Percentiles rank a stretch among this genome's conserved stretches.
Conservation (phyloP, 2,113 vertebrate species). For the Emydura subglobosa region DNA sequence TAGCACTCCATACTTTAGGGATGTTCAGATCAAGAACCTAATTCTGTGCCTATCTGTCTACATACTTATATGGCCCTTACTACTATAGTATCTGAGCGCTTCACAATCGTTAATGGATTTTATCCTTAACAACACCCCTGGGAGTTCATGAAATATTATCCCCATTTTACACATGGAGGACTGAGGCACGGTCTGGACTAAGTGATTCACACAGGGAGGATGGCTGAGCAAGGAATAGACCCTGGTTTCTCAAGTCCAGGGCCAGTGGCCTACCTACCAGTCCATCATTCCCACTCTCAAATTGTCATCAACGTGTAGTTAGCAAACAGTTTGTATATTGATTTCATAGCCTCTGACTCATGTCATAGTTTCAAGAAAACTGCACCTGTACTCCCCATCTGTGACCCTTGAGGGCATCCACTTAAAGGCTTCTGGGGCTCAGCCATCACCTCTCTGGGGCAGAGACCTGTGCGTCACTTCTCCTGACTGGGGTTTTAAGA, state of each 20-base stretch:
- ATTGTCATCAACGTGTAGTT: not conserved
- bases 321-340: not conserved
- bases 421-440: not conserved
- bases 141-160: not conserved
- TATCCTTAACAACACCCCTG: not conserved
- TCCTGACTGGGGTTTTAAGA: not conserved
- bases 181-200: not conserved
- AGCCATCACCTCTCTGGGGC: no score
- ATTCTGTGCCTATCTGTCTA: not conserved
- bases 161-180: not conserved
- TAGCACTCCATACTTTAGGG: not conserved
- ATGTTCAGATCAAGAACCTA: not conserved
- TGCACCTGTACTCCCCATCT: not conserved
- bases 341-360: not conserved
- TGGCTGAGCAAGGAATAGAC: accelerated
- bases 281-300: not conserved
- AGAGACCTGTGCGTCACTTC: no score
- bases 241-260: not conserved
- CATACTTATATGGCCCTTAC: not conserved
- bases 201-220: not conserved
- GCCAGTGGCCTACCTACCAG: not conserved
- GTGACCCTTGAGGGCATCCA: not conserved
- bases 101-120: not conserved
- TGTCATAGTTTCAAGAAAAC: not conserved
- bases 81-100: not conserved